Base-by-base conservation (phyloP, 2,113 vertebrate genomes). In the Semicossyphus pulcher region DNA sequence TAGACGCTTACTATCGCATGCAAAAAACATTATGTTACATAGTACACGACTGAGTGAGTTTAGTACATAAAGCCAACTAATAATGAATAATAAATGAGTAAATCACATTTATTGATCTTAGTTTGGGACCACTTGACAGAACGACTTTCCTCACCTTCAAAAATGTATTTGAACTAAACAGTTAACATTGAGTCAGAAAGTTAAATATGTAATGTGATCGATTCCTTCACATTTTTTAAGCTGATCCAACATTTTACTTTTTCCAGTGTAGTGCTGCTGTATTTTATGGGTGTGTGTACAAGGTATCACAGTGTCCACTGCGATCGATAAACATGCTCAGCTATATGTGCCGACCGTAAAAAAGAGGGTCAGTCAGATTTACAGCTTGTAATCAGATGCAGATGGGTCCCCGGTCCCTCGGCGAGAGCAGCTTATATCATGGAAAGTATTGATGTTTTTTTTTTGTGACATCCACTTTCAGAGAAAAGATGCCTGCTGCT, bases 341-440 rank as follows among this genome's bases (percentile, higher is more conserved):
- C 64, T 81, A 48, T 73, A 63, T 58, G 39, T 66, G 65, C 29
- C 29, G 67, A 63, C 54, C 31, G 76, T 70, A 51, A 68, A 76
- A 83, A 70, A 63, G 44, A 21, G 42, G 39, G 52, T 51, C 26
- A 37, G 26, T 2, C 34, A 57, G 51, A 86, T 89, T 84, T 86
- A 89, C 67, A 71, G 73, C 73, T 81, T 61, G 75, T 86, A 83
- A 89, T 89, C 81, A 80, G 62, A 86, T 83, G 70, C 80, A 81
- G 44, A 86, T 79, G 47, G 60, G 63, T 79, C 86, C 76, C 83
- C 21, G 25, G 70, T 76, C 72, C 54, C 71, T 83, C 12, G 1
- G 73, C 26, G 64, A 63, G 36, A 49, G 20, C 45, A 53, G 39
- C 60, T 80, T 77, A 69, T 80, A 67, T 77, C 76, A 89, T 70